These are phyloP conservation scores for Aphelenchoides bicaudatus DNA, from an alignment of 2,888 invertebrate species.

Conservation along the genomic window DNA sequence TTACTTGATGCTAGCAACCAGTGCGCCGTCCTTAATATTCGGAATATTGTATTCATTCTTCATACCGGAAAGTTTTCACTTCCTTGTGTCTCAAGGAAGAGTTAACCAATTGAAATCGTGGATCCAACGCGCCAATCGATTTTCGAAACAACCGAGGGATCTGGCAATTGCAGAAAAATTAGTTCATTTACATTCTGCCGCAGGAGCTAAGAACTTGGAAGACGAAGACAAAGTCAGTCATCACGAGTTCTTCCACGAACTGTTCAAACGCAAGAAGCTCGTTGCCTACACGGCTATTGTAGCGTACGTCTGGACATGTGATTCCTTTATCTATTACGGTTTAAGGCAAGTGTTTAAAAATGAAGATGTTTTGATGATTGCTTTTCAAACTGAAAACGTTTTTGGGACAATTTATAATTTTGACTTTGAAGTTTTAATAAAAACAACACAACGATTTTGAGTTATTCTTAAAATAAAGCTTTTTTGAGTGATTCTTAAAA, in stretches of 20 bases:
- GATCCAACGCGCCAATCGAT: slow-evolving; percentile 13
- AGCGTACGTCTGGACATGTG: slow-evolving; percentile 35
- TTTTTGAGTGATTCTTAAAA: too few species aligned
- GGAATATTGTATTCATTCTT: slow-evolving; percentile 31
- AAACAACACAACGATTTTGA: too few species aligned
- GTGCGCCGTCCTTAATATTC: slow-evolving; percentile 29
- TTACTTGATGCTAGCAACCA: slow-evolving; percentile 33
- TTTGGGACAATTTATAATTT: too few species aligned
- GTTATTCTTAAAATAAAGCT: too few species aligned
- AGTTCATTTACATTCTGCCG: neutral
- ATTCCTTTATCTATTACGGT: slow-evolving; percentile 52
- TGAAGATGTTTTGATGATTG: too few species aligned
- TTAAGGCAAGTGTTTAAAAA: too few species aligned
- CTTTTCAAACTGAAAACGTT: too few species aligned
- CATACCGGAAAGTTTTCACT: slow-evolving; percentile 31
- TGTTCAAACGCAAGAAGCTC: slow-evolving; percentile 18
- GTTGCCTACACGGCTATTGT: slow-evolving; percentile 37
- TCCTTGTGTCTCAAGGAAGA: slow-evolving; percentile 17
- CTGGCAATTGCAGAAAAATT: neutral
- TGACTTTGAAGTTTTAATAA: too few species aligned
- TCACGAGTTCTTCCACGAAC: slow-evolving; percentile 3
- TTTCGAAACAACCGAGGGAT: neutral
- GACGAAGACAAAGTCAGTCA: neutral
- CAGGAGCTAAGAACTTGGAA: neutral
- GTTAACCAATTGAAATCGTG: neutral